Percentiles rank a stretch among this genome's conserved stretches.
phyloP scores from a whole-genome alignment of 2,113 vertebrate species.

The Casuarius casuarius region DNA sequence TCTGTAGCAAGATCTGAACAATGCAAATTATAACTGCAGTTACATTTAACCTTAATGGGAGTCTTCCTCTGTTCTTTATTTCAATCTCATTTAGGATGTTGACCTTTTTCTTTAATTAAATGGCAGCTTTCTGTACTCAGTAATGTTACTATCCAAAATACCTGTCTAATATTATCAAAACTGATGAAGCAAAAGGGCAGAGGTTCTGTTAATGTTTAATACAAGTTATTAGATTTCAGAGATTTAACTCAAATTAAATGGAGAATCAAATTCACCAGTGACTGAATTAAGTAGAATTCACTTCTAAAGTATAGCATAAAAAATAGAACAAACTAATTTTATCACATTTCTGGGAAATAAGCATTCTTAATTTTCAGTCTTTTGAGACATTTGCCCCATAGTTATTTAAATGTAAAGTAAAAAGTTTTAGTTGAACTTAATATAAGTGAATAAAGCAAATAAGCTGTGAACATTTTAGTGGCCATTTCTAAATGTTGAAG shows the following conservation, averaged over 20 bases:
- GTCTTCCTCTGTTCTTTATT: neutral
- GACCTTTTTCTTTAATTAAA: conserved; percentile 5
- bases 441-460: neutral
- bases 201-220: neutral
- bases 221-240: neutral
- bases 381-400: neutral
- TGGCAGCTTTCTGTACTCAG: neutral
- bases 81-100: neutral
- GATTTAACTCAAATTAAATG: neutral
- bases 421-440: neutral
- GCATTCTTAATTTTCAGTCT: neutral
- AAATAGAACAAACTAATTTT: neutral
- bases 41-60: neutral
- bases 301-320: neutral
- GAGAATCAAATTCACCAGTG: neutral
- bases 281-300: neutral
- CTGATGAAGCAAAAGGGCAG: neutral
- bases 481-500: neutral
- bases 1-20: neutral
- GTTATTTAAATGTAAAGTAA: neutral
- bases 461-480: neutral
- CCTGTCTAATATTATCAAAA: neutral
- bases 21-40: neutral
- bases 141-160: neutral
- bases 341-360: neutral